phyloP scores from a whole-genome alignment of 2,888 invertebrate species.

The Oscheius myriophilus region DNA sequence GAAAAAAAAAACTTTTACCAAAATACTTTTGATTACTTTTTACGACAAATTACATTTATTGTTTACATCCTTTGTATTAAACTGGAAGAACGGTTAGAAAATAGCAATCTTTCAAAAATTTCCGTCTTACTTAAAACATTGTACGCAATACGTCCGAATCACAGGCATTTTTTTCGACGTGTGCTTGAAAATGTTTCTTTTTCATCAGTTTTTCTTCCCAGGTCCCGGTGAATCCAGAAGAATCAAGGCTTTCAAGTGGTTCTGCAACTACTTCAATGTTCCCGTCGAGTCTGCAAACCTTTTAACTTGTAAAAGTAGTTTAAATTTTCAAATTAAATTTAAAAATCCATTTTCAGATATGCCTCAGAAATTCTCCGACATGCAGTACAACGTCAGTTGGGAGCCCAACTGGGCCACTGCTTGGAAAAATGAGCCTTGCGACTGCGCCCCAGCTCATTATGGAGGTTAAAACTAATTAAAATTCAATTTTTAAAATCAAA shows the following conservation, averaged over 20 bases:
- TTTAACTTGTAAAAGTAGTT: constrained; percentile 53
- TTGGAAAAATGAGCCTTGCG: constrained; percentile 59
- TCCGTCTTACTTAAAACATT: too few species aligned
- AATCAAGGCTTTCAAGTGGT: constrained; percentile 68
- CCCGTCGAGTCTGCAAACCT: constrained; percentile 42
- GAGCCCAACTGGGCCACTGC: constrained; percentile 62
- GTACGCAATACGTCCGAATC: too few species aligned
- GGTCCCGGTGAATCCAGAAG: constrained; percentile 65
- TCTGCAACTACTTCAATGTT: constrained; percentile 60
- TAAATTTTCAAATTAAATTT: background rate
- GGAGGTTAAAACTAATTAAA: constrained; percentile 37
- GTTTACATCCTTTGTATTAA: too few species aligned
- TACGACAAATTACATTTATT: too few species aligned
- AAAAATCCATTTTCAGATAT: constrained; percentile 41
- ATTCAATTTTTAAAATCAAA: background rate
- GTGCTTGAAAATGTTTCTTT: too few species aligned
- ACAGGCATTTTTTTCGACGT: too few species aligned
- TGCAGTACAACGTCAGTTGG: constrained; percentile 54
- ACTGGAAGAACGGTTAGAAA: too few species aligned
- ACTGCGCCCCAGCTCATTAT: constrained; percentile 62
- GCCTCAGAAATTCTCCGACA: constrained; percentile 53
- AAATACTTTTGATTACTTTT: too few species aligned
- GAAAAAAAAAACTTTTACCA: too few species aligned
- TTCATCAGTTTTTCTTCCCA: too few species aligned
- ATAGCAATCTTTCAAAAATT: too few species aligned